Conservation (phyloP, 2,888 invertebrate genomes). For the Cantharis rustica region DNA sequence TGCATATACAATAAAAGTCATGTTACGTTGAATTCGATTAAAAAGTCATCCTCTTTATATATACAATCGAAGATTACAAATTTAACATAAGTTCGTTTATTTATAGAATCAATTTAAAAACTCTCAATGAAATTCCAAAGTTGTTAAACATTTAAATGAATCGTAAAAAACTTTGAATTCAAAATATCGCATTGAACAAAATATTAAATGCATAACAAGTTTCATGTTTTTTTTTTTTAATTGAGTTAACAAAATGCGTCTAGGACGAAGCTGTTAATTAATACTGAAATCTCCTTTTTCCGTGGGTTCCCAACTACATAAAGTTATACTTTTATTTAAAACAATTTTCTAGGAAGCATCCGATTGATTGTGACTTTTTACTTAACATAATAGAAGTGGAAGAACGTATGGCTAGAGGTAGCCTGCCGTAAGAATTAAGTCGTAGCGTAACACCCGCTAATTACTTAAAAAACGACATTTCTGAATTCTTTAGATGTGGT, state of each 20-base stretch:
- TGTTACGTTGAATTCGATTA: not conserved
- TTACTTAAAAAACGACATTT: no score
- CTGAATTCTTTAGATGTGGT: no score
- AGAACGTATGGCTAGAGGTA: no score
- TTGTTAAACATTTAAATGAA: not conserved
- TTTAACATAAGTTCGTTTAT: not conserved
- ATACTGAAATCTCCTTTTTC: no score
- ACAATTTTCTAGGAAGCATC: no score
- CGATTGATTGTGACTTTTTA: no score
- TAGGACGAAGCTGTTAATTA: not conserved
- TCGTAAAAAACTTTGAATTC: not conserved
- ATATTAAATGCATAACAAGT: not conserved
- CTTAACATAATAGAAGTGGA: no score
- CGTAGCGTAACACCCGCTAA: no score
- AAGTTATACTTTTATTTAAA: no score
- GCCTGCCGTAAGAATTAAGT: no score
- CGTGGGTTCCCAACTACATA: no score
- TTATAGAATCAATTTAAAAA: not conserved
- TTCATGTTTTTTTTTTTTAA: not conserved
- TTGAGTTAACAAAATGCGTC: not conserved
- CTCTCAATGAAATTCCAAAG: slow-evolving; percentile 2
- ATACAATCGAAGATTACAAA: not conserved
- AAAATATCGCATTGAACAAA: not conserved
- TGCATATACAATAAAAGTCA: not conserved
- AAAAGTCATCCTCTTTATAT: not conserved